These are phyloP conservation scores for Tupaia chinensis DNA, from an alignment of 2,113 vertebrate species.

Conservation along the genomic window DNA sequence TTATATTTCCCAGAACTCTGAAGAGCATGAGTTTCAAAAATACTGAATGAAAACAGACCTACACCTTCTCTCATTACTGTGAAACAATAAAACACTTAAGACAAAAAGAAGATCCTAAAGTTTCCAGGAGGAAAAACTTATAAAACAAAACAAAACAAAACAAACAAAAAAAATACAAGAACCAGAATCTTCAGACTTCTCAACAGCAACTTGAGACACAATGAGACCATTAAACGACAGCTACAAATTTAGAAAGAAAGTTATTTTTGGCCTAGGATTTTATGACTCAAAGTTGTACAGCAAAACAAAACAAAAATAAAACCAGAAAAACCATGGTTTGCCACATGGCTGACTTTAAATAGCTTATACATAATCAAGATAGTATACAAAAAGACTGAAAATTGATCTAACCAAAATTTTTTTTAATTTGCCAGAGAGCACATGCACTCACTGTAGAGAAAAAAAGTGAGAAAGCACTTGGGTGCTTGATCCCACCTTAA, in stretches of 20 bases:
- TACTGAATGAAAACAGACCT: neutral
- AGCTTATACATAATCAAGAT: neutral
- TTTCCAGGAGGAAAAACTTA: conserved; percentile 27
- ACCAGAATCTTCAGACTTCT: conserved; percentile 8
- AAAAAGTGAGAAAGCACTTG: too few relatives aligned
- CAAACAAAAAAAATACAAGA: neutral
- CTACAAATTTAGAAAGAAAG: neutral
- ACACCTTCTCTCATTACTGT: neutral
- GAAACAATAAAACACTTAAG: neutral
- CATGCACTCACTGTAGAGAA: too few relatives aligned
- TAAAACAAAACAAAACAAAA: too few relatives aligned
- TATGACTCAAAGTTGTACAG: neutral
- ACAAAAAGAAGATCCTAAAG: neutral
- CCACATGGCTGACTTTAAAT: neutral
- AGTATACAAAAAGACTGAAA: neutral
- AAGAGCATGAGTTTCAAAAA: neutral
- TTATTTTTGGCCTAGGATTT: neutral
- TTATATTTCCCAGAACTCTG: conserved; percentile 9
- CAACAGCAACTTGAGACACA: neutral
- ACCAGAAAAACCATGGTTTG: neutral
- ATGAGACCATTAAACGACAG: neutral
- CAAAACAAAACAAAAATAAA: neutral
- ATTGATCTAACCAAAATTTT: neutral
- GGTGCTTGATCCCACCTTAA: too few relatives aligned
- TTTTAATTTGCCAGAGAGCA: too few relatives aligned